phyloP scores from a whole-genome alignment of 30 jellyfish, hydroid and myxozoan species.

The Clytia hemisphaerica region DNA sequence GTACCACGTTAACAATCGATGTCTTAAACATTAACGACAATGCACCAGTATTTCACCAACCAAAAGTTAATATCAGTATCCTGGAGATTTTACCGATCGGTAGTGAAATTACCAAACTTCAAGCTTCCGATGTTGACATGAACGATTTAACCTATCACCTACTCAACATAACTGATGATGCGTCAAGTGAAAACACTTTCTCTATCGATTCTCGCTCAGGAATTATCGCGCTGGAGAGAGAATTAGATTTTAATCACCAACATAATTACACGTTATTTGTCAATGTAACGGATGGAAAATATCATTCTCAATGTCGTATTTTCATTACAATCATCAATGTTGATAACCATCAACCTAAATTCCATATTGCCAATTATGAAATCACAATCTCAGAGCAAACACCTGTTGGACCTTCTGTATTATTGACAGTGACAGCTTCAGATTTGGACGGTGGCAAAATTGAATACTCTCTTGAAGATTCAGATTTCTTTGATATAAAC shows the following conservation, averaged over 20 bases:
- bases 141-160: no score
- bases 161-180: neutral
- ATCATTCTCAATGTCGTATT: neutral
- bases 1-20: no score
- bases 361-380: neutral
- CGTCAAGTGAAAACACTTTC: slow-evolving; percentile 16
- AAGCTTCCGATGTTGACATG: no score
- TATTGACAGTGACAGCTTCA: neutral
- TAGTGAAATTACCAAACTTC: no score
- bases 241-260: slow-evolving; percentile 44
- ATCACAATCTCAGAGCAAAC: neutral
- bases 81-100: no score
- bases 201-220: slow-evolving; percentile 39
- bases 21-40: no score
- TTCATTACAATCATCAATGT: neutral
- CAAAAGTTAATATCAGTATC: no score
- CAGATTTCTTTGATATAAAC: neutral
- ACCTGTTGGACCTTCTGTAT: neutral
- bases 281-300: slow-evolving; percentile 20
- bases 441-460: slow-evolving; percentile 6
- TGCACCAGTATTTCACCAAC: no score
- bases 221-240: neutral
- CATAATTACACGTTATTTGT: slow-evolving; percentile 20
- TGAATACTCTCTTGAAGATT: neutral
- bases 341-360: neutral